Evolutionary conservation across 2,797 vertebrate species (phyloP).

Genomic region (Neosilurus mollespiculum): DNA sequence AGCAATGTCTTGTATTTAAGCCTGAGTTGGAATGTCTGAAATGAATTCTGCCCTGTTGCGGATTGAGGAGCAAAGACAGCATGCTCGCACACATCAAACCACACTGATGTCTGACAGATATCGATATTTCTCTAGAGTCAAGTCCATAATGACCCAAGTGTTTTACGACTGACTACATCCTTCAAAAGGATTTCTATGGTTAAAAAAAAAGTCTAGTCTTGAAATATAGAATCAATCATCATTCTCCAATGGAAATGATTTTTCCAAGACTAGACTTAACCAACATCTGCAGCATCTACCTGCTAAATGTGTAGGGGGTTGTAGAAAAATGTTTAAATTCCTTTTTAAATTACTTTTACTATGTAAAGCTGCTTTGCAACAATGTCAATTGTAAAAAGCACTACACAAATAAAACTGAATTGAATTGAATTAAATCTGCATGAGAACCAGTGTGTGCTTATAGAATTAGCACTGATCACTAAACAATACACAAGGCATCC

Average conservation of each 20-base stretch:
- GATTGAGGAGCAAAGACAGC: conserved; percentile 1
- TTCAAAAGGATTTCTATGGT: not conserved
- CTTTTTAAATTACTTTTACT: too few relatives aligned
- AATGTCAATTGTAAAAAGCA: too few relatives aligned
- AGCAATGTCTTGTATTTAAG: conserved; percentile 24
- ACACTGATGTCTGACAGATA: conserved; percentile 9
- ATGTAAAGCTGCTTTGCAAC: too few relatives aligned
- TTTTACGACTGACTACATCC: not conserved
- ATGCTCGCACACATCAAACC: not conserved
- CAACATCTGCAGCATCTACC: not conserved
- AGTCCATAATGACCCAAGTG: not conserved
- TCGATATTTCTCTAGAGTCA: not conserved
- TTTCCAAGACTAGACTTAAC: not conserved
- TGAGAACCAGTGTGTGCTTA: too few relatives aligned
- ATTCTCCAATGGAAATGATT: not conserved
- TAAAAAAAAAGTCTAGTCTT: not conserved
- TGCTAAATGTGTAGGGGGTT: not conserved
- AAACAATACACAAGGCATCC: not conserved
- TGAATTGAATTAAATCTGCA: too few relatives aligned
- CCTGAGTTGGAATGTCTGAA: conserved; percentile 16
- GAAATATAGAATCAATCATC: not conserved
- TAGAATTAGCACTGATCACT: too few relatives aligned
- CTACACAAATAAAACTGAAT: too few relatives aligned
- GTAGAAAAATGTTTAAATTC: not conserved
- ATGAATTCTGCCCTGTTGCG: conserved; percentile 23